Evolutionary conservation across 2,888 invertebrate genomes (phyloP).

Genomic region (Ashinkailepas kermadecensis): DNA sequence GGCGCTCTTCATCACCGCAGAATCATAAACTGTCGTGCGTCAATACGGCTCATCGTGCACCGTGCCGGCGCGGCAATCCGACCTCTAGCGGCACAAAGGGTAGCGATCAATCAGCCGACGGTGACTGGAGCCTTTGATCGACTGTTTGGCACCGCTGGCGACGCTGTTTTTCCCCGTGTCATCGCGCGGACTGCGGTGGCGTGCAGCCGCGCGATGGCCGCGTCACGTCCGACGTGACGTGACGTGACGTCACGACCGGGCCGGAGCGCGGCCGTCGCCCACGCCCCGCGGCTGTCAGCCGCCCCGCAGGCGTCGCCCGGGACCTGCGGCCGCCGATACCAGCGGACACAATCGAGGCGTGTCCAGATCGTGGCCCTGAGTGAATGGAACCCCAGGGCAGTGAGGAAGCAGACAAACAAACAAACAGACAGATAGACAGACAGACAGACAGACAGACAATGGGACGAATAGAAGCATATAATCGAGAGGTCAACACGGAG

Average conservation of each 20-base stretch:
- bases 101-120: neutral
- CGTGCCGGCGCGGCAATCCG: neutral
- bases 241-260: neutral
- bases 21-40: slow-evolving; percentile 10
- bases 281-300: neutral
- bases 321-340: neutral
- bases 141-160: neutral
- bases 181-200: neutral
- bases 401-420: too few species aligned
- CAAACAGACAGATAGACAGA: too few species aligned
- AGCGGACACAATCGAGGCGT: neutral
- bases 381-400: too few species aligned
- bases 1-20: neutral
- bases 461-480: too few species aligned
- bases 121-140: neutral
- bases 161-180: neutral
- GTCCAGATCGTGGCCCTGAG: neutral
- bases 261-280: neutral
- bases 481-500: too few species aligned
- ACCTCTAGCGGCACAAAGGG: slow-evolving; percentile 14
- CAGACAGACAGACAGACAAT: too few species aligned
- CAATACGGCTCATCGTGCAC: neutral
- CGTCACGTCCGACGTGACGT: neutral
- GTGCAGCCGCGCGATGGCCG: neutral
- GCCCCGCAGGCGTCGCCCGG: neutral